Percentiles rank a stretch among this genome's conserved stretches.
Conservation (phyloP, 92 coral and sea anemone species). For the Scolanthus callimorphus region DNA sequence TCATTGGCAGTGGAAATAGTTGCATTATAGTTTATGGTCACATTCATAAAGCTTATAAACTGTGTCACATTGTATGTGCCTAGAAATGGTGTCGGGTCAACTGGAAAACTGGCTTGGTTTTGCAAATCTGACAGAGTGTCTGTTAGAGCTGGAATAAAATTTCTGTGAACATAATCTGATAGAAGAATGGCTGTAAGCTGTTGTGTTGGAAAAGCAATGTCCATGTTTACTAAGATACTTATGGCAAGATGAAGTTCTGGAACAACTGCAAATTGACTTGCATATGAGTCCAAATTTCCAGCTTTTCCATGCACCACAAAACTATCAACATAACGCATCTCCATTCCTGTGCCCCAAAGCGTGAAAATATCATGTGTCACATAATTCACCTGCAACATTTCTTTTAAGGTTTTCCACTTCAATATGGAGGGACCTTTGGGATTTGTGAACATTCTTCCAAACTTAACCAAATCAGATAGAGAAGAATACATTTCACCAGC, state of each 20-base stretch:
- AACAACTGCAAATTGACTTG: slow-evolving; percentile 5
- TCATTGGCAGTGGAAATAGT: too few relatives aligned
- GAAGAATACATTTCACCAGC: slow-evolving; percentile 41
- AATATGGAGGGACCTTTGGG: slow-evolving; percentile 24
- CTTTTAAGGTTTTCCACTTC: slow-evolving; percentile 9
- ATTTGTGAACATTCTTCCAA: slow-evolving; percentile 20
- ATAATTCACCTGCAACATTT: slow-evolving; percentile 22
- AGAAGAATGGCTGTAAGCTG: too few relatives aligned
- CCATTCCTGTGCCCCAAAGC: slow-evolving; percentile 38
- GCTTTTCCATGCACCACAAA: slow-evolving; percentile 26
- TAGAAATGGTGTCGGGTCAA: slow-evolving; percentile 21
- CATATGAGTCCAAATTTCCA: slow-evolving; percentile 25
- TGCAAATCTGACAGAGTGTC: slow-evolving; percentile 17
- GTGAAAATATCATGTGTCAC: slow-evolving; percentile 27
- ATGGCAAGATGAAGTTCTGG: slow-evolving; percentile 31
- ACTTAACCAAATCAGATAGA: slow-evolving; percentile 25
- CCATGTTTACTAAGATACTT: slow-evolving; percentile 10
- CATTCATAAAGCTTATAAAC: too few relatives aligned
- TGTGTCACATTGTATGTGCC: slow-evolving; percentile 23
- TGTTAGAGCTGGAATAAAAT: slow-evolving; percentile 24
- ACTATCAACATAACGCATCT: slow-evolving; percentile 14
- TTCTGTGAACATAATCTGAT: slow-evolving; percentile 6
- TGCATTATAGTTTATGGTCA: too few relatives aligned
- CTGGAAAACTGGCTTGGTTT: slow-evolving; percentile 3
- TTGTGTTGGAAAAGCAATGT: not conserved